A percentile compares a stretch with the other conserved stretches of the same genome.
Conservation (phyloP, 2,888 invertebrate species). For the Sesia apiformis region DNA sequence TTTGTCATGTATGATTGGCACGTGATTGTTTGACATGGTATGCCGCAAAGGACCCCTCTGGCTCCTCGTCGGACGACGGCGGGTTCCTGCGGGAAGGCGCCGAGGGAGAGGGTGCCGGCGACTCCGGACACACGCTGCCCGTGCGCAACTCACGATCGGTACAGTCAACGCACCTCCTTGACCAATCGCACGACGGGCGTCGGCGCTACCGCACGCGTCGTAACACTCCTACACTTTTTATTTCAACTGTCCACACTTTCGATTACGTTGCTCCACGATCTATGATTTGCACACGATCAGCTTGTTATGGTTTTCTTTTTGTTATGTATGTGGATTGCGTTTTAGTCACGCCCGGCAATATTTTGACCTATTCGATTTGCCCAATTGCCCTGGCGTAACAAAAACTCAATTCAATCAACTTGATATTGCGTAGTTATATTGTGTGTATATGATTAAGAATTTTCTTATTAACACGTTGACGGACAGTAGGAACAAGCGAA, state of each 20-base stretch:
- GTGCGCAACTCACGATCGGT: constrained; percentile 71
- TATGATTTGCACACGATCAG: constrained; percentile 62
- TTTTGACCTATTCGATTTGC: constrained; percentile 18
- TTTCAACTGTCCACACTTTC: constrained; percentile 18
- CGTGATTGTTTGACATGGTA: constrained; percentile 49
- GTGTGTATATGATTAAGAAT: background rate
- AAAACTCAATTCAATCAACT: constrained; percentile 33
- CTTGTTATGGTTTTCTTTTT: constrained; percentile 48
- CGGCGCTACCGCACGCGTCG: constrained; percentile 16
- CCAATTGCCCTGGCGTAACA: constrained; percentile 22
- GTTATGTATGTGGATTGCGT: constrained; percentile 25
- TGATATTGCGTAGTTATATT: constrained; percentile 19
- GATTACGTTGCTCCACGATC: constrained; percentile 56
- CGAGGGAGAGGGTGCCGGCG: constrained; percentile 41
- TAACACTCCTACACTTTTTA: constrained; percentile 7
- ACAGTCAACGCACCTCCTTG: constrained; percentile 33
- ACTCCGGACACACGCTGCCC: constrained; percentile 69
- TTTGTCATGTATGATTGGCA: constrained; percentile 26
- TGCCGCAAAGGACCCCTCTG: constrained; percentile 61
- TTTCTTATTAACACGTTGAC: no score
- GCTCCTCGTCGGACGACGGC: constrained; percentile 71
- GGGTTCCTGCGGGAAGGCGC: constrained; percentile 61
- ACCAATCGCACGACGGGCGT: constrained; percentile 29
- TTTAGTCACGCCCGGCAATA: constrained; percentile 28
- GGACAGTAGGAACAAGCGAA: no score